Conservation (phyloP, 2,797 vertebrate species). For the Gymnodraco acuticeps region DNA sequence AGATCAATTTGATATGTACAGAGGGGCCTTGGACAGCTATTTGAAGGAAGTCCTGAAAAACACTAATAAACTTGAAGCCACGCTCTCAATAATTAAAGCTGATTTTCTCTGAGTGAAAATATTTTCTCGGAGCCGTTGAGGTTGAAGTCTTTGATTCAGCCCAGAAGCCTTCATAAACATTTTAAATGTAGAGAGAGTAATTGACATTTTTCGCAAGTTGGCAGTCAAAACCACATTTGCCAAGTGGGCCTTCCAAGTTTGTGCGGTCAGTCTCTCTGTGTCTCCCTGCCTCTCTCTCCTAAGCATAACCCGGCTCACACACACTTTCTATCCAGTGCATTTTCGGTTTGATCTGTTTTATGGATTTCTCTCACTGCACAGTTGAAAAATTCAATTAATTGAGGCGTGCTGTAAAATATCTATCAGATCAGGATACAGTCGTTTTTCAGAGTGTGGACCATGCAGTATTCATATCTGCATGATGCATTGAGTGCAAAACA, state of each 20-base stretch:
- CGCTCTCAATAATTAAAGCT: slow-evolving; percentile 81
- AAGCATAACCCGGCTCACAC: background rate
- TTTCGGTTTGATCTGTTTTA: slow-evolving; percentile 70
- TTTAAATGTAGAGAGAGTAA: slow-evolving; percentile 79
- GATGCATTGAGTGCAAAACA: slow-evolving; percentile 64
- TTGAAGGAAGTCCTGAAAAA: slow-evolving; percentile 76
- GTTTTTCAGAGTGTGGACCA: slow-evolving; percentile 64
- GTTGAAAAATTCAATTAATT: slow-evolving; percentile 76
- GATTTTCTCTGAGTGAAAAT: slow-evolving; percentile 77
- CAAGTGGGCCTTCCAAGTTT: slow-evolving; percentile 72
- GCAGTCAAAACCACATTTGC: slow-evolving; percentile 78
- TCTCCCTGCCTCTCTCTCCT: slow-evolving; percentile 31
- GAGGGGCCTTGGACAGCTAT: slow-evolving; percentile 59
- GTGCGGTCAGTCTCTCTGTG: slow-evolving; percentile 58
- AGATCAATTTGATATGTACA: slow-evolving; percentile 66
- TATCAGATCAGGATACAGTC: slow-evolving; percentile 68
- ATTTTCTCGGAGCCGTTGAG: slow-evolving; percentile 71
- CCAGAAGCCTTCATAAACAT: slow-evolving; percentile 83
- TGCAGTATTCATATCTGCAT: slow-evolving; percentile 61
- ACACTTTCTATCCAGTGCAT: slow-evolving; percentile 35
- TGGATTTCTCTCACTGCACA: slow-evolving; percentile 70
- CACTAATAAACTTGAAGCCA: slow-evolving; percentile 76
- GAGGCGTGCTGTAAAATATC: slow-evolving; percentile 71
- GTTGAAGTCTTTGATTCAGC: slow-evolving; percentile 82
- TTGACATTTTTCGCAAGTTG: slow-evolving; percentile 83